A percentile compares a stretch with the other conserved stretches of the same genome.
Evolutionary conservation across 2,113 vertebrate genomes (phyloP).

Genomic region (Prietella phreatophila): DNA sequence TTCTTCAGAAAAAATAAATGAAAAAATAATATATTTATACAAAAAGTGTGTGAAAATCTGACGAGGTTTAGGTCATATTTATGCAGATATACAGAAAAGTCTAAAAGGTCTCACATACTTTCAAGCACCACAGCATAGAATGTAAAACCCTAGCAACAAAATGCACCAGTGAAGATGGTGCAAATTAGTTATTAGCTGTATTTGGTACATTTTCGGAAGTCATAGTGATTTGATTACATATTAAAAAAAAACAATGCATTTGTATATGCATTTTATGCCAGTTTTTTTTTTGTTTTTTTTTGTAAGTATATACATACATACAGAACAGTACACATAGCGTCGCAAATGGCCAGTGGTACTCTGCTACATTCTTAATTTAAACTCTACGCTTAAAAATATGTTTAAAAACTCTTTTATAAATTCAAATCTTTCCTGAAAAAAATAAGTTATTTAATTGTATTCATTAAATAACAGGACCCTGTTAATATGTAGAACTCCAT

Average conservation of each 20-base stretch:
- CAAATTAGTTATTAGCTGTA: neutral
- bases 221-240: neutral
- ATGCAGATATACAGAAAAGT: no score
- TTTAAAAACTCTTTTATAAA: no score
- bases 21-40: no score
- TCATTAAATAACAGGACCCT: neutral
- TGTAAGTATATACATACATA: neutral
- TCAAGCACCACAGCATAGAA: neutral
- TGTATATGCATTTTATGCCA: neutral
- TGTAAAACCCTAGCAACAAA: neutral
- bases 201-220: no score
- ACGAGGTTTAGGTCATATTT: no score
- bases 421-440: no score
- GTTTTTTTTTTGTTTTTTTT: neutral
- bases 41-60: no score
- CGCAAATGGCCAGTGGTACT: no score
- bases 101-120: no score
- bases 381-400: neutral
- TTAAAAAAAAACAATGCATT: no score
- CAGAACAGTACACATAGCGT: no score
- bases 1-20: no score
- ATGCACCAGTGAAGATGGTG: neutral
- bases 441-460: neutral
- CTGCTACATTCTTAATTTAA: neutral
- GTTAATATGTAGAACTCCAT: neutral